phyloP scores from a whole-genome alignment of 1,140 invertebrate genomes.

The Antheraea pernyi region DNA sequence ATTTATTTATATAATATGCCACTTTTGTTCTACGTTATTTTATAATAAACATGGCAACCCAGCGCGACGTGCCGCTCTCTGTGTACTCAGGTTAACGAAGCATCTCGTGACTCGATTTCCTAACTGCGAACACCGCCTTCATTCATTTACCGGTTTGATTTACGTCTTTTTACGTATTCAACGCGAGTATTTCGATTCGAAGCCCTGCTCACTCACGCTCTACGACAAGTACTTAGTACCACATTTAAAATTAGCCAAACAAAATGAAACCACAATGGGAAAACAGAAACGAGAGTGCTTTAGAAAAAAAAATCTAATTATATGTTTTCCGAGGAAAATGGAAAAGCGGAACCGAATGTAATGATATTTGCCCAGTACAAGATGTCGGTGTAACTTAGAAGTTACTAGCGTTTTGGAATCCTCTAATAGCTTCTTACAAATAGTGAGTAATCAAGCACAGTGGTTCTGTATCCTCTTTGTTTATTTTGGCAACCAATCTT shows the following conservation, averaged over 20 bases:
- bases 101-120: slow-evolving; percentile 34
- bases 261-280: slow-evolving; percentile 5
- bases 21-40: neutral
- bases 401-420: neutral
- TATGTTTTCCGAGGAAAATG: slow-evolving; percentile 30
- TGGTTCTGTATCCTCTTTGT: too few relatives aligned
- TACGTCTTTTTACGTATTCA: slow-evolving; percentile 9
- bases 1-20: too few relatives aligned
- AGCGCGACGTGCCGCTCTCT: slow-evolving; percentile 8
- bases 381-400: slow-evolving; percentile 10
- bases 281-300: neutral
- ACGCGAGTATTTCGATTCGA: too few relatives aligned
- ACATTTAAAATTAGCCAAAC: neutral
- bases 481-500: too few relatives aligned
- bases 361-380: slow-evolving; percentile 46
- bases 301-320: slow-evolving; percentile 30
- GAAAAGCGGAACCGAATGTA: slow-evolving; percentile 44
- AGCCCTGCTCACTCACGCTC: too few relatives aligned
- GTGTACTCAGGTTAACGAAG: slow-evolving; percentile 32
- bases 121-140: slow-evolving; percentile 20
- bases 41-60: neutral
- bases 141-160: slow-evolving; percentile 28
- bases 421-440: too few relatives aligned
- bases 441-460: too few relatives aligned
- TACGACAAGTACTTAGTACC: too few relatives aligned